phyloP scores from a whole-genome alignment of 2,797 vertebrate species.

The Gastrophryne carolinensis region DNA sequence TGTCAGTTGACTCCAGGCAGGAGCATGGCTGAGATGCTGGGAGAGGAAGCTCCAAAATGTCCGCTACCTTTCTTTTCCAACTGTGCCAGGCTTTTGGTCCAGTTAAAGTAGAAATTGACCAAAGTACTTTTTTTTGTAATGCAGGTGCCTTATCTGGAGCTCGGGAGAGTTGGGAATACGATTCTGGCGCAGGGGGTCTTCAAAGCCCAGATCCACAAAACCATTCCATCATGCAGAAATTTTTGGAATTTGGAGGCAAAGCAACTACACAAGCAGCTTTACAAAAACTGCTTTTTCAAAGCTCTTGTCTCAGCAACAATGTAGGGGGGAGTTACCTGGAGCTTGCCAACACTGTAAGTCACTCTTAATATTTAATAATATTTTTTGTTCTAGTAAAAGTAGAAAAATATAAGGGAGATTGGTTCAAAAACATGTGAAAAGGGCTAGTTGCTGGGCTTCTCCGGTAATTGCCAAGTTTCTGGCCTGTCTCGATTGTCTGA shows the following conservation, averaged over 20 bases:
- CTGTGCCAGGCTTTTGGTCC: no score
- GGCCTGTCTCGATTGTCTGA: no score
- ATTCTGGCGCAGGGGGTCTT: constrained; percentile 75
- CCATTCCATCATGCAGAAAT: constrained; percentile 62
- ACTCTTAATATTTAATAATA: no score
- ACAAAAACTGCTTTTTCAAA: constrained; percentile 65
- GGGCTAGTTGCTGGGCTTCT: no score
- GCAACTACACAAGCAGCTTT: constrained; percentile 58
- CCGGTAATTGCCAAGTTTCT: no score
- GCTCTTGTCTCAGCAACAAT: constrained; percentile 54
- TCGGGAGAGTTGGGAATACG: constrained; percentile 77
- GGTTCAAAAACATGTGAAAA: no score
- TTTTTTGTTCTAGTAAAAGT: not conserved
- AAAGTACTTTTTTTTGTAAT: constrained; percentile 36
- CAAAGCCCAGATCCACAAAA: constrained; percentile 69
- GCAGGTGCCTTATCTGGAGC: constrained; percentile 71
- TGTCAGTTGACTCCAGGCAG: no score
- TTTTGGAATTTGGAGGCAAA: constrained; percentile 60
- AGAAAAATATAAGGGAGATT: no score
- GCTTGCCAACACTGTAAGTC: constrained; percentile 76
- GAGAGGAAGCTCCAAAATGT: no score
- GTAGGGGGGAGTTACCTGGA: constrained; percentile 70
- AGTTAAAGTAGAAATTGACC: not conserved
- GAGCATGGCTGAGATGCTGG: no score
- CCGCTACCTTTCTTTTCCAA: no score